These are phyloP conservation scores for Resseliella maxima DNA, from an alignment of 2,888 invertebrate species.

Conservation along the genomic window DNA sequence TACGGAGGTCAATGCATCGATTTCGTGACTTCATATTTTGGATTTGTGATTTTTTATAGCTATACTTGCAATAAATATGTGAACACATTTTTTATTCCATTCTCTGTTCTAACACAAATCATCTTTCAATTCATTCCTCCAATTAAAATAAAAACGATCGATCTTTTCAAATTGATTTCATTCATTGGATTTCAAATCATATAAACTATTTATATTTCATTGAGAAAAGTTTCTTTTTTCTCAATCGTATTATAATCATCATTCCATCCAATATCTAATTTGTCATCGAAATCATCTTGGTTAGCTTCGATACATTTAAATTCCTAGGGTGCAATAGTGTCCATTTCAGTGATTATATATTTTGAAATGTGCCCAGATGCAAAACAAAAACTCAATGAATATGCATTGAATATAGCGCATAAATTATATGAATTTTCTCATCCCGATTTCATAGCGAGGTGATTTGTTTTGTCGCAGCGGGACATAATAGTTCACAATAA, in stretches of 20 bases:
- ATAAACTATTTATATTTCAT: not conserved
- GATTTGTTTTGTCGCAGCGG: constrained; percentile 47
- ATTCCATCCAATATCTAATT: not conserved
- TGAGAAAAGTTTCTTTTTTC: not conserved
- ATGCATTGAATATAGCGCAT: constrained; percentile 23
- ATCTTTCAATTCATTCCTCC: not conserved
- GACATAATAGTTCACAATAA: constrained; percentile 50
- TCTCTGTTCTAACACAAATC: not conserved
- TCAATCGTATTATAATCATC: not conserved
- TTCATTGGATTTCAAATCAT: not conserved
- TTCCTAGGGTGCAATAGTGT: not conserved
- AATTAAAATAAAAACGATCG: constrained; percentile 26
- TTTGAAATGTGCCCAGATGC: constrained; percentile 31
- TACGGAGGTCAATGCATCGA: constrained; percentile 19
- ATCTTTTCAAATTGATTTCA: not conserved
- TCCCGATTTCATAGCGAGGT: not conserved
- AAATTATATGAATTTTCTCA: not conserved
- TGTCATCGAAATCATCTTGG: not conserved
- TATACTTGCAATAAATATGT: not conserved
- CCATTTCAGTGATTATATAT: not conserved
- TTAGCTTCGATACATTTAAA: not conserved
- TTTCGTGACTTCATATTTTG: constrained; percentile 49
- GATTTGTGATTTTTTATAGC: constrained; percentile 46
- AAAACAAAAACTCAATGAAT: constrained; percentile 41
- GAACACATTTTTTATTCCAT: not conserved